phyloP scores from a whole-genome alignment of 1,140 invertebrate genomes.

The Zaprionus tsacasi region DNA sequence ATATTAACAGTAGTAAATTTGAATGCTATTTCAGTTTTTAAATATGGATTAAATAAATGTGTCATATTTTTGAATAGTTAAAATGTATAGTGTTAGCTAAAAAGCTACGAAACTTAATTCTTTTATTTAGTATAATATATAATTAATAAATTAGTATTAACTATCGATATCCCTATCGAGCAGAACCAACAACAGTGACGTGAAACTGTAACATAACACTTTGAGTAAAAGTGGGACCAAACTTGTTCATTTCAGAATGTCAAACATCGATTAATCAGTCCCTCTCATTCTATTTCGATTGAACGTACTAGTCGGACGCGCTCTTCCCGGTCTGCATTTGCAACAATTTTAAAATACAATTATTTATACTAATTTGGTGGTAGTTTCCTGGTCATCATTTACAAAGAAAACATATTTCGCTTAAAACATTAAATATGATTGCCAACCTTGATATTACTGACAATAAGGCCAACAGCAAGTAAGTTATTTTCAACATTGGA shows the following conservation, averaged over 20 bases:
- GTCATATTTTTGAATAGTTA: background rate
- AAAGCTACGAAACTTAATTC: background rate
- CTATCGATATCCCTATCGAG: background rate
- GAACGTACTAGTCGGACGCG: slow-evolving; percentile 31
- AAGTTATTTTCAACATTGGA: slow-evolving; percentile 47
- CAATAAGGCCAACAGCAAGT: slow-evolving; percentile 77
- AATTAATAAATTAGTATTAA: background rate
- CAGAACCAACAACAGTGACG: background rate
- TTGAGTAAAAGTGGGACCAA: slow-evolving; percentile 14
- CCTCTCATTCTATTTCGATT: slow-evolving; percentile 42
- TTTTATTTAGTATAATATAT: background rate
- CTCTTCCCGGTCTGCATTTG: slow-evolving; percentile 35
- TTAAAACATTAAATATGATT: slow-evolving; percentile 57
- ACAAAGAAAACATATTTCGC: slow-evolving; percentile 15
- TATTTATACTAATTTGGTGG: slow-evolving; percentile 14
- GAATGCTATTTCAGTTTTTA: background rate
- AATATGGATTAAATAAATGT: background rate
- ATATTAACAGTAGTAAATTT: background rate
- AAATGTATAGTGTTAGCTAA: no score
- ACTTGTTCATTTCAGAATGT: background rate
- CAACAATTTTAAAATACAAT: slow-evolving; percentile 34
- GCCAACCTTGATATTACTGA: slow-evolving; percentile 72
- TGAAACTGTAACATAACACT: background rate
- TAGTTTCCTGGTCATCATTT: background rate
- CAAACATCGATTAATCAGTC: slow-evolving; percentile 30